Evolutionary conservation across 2,888 invertebrate genomes (phyloP).

Genomic region (Oscheius onirici): DNA sequence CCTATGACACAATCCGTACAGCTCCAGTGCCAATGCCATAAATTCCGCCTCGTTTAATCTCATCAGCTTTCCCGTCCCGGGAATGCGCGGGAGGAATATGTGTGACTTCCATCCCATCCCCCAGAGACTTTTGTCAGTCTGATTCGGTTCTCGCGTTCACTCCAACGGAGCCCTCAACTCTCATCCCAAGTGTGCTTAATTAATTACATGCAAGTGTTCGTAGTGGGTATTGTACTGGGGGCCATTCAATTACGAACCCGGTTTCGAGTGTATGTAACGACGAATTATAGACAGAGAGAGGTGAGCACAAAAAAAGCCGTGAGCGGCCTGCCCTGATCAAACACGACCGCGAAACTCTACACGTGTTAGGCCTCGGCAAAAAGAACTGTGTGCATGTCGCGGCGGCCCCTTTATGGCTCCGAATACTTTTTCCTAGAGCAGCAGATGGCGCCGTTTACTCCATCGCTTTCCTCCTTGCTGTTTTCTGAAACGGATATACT

Average conservation of each 20-base stretch:
- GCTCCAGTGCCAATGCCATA: conserved; percentile 4
- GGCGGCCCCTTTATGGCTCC: too few species aligned
- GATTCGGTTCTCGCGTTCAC: background rate
- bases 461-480: too few species aligned
- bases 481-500: too few species aligned
- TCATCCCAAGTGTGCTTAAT: conserved; percentile 3
- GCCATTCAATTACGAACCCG: conserved; percentile 12
- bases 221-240: background rate
- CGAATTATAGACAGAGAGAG: too few species aligned
- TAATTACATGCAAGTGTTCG: conserved; percentile 17
- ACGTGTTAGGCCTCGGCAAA: too few species aligned
- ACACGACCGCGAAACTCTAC: too few species aligned
- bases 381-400: too few species aligned
- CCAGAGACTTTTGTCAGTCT: conserved; percentile 3
- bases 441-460: too few species aligned
- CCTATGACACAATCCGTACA: conserved; percentile 1
- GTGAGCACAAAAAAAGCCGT: too few species aligned
- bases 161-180: background rate
- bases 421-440: too few species aligned
- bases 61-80: conserved; percentile 19
- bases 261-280: background rate
- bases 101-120: conserved; percentile 9
- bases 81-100: conserved; percentile 2
- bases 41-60: conserved; percentile 29
- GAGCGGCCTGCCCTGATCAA: too few species aligned